Evolutionary conservation across 2,797 vertebrate genomes (phyloP), one percentile per base, ranked within the genome.

Genomic region (Scleropages formosus): DNA sequence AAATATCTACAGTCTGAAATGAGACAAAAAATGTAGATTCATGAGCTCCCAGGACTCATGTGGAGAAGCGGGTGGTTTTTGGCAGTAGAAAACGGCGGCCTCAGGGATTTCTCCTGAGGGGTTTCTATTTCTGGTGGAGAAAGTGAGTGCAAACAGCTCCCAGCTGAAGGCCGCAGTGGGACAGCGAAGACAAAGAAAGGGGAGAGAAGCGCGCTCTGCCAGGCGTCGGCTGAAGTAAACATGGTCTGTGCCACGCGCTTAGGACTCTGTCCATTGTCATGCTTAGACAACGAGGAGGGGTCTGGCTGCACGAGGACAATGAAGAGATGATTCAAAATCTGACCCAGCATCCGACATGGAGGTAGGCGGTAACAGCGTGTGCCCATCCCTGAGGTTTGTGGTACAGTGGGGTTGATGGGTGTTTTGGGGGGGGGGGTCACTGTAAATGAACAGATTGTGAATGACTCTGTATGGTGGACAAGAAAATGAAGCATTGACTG

Each of bases 81-180:
- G 81, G 87, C 81, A 65, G 79, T 85, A 81, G 72, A 78, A 77
- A 80, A 56, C 73, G 74, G 70, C 13, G 4, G 77, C 86, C 89
- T 85, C 83, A 77, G 86, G 86, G 79, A 63, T 82, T 78, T 78
- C 69, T 79, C 81, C 83, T 75, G 73, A 70, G 82, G 80, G 81
- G 75, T 79, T 85, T 77, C 59, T 86, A 83, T 88, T 89, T 87
- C 81, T 83, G 82, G 83, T 85, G 79, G 76, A 75, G 83, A 83
- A 79, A 84, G 81, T 82, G 75, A 79, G 73, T 68, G 80, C 83
- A 89, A 73, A 87, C 86, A 86, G 88, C 88, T 88, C 84, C 76
- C 71, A 78, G 87, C 87, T 85, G 87, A 88, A 86, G 85, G 88
- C 84, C 84, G 83, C 85, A 87, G 79, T 80, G 83, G 87, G 81